Evolutionary conservation across 2,797 vertebrate species (phyloP).

Genomic region (Pseudomugil tenellus): DNA sequence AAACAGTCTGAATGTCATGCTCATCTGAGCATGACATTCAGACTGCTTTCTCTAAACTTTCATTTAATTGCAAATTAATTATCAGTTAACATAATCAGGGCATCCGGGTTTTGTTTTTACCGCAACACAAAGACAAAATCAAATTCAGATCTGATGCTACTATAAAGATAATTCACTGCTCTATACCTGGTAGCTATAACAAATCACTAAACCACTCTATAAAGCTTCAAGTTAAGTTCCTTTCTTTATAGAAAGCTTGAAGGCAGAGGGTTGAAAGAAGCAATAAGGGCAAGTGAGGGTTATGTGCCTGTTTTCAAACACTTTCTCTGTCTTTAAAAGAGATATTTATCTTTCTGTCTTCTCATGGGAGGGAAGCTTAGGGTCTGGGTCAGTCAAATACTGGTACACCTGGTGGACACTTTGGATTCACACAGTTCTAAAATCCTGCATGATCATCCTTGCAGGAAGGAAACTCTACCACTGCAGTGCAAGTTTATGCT

Average conservation of each 20-base stretch:
- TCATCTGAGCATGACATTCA: too few species aligned
- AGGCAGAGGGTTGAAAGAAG: slow-evolving; percentile 27
- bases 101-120: background rate
- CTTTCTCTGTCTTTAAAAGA: slow-evolving; percentile 40
- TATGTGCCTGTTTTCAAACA: slow-evolving; percentile 53
- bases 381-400: slow-evolving; percentile 46
- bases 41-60: too few species aligned
- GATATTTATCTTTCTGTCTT: slow-evolving; percentile 45
- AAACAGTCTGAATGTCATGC: too few species aligned
- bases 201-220: slow-evolving; percentile 25
- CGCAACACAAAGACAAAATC: background rate
- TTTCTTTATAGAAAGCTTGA: slow-evolving; percentile 40
- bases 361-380: slow-evolving; percentile 36
- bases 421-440: slow-evolving; percentile 43
- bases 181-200: slow-evolving; percentile 15
- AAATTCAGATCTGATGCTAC: slow-evolving; percentile 31
- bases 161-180: slow-evolving; percentile 13
- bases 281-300: slow-evolving; percentile 40
- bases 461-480: slow-evolving; percentile 48
- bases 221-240: slow-evolving; percentile 42
- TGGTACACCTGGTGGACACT: slow-evolving; percentile 47
- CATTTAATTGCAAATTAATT: background rate
- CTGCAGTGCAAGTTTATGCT: slow-evolving; percentile 30
- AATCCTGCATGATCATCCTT: slow-evolving; percentile 68
- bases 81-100: background rate